Conservation (phyloP, 2,797 vertebrate species). For the Trichosurus vulpecula region DNA sequence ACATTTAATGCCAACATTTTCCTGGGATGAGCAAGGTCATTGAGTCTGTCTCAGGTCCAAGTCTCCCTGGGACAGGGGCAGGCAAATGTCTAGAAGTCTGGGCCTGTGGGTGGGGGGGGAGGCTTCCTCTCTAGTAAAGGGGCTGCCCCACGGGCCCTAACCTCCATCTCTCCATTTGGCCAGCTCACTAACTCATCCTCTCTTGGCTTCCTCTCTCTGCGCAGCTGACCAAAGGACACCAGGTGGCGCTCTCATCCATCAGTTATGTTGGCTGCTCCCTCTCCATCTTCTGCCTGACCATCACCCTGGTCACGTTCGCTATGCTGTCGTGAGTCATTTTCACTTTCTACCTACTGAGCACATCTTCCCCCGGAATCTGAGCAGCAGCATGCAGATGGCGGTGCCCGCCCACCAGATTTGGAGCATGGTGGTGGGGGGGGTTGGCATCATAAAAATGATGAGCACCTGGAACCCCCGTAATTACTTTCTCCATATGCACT, state of each 20-base stretch:
- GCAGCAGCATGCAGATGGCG: background rate
- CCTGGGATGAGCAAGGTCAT: background rate
- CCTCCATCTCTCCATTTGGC: background rate
- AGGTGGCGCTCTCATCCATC: constrained; percentile 96
- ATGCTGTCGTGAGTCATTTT: constrained; percentile 94
- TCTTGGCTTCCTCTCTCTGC: background rate
- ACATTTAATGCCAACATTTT: background rate
- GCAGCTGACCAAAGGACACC: constrained; percentile 91
- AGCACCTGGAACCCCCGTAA: constrained; percentile 61
- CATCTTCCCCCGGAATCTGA: background rate
- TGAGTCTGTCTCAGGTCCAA: background rate
- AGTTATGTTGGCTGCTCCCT: constrained; percentile 96
- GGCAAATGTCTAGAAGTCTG: background rate
- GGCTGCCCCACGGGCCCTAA: background rate
- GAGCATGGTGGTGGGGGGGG: constrained; percentile 19
- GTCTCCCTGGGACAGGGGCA: background rate
- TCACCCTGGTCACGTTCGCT: constrained; percentile 96
- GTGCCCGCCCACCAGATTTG: constrained; percentile 11
- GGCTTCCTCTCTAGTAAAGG: background rate
- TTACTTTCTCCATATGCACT: constrained; percentile 64
- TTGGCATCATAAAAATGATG: background rate
- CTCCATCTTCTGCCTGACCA: constrained; percentile 93
- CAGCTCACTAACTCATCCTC: background rate
- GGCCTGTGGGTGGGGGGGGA: background rate
- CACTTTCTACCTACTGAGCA: constrained; percentile 55